These are phyloP conservation scores for Labia minor DNA, from an alignment of 2,888 invertebrate genomes.

Conservation along the genomic window DNA sequence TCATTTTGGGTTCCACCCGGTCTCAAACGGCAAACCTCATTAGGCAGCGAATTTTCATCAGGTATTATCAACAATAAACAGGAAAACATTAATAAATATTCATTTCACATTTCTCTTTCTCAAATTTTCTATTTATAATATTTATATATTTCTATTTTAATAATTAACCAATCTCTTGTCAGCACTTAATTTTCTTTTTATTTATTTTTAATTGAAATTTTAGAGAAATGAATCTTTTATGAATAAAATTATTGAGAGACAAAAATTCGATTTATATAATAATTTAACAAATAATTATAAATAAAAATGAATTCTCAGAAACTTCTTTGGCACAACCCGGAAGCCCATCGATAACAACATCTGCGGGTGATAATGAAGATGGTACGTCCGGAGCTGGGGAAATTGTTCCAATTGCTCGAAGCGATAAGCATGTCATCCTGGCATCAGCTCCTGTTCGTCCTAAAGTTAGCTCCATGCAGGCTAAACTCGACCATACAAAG, in stretches of 20 bases:
- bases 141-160: no score
- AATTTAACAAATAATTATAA: no score
- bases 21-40: slow-evolving; percentile 23
- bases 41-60: slow-evolving; percentile 15
- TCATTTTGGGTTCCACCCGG: slow-evolving; percentile 40
- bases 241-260: no score
- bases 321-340: neutral
- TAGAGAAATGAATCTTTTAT: no score
- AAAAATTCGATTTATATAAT: no score
- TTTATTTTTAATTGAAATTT: no score
- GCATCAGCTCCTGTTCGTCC: slow-evolving; percentile 40
- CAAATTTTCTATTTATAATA: no score
- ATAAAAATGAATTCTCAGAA: no score
- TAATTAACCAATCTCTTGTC: no score
- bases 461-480: slow-evolving; percentile 48
- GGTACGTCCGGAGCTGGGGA: slow-evolving; percentile 33
- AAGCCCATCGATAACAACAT: neutral
- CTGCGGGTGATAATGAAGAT: slow-evolving; percentile 27
- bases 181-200: no score
- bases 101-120: no score
- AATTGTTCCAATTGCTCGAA: slow-evolving; percentile 33
- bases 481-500: slow-evolving; percentile 52
- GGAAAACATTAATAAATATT: no score
- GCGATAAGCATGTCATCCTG: slow-evolving; percentile 45
- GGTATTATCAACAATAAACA: neutral